Conservation (phyloP, 2,113 vertebrate species). For the Manacus vitellinus region DNA sequence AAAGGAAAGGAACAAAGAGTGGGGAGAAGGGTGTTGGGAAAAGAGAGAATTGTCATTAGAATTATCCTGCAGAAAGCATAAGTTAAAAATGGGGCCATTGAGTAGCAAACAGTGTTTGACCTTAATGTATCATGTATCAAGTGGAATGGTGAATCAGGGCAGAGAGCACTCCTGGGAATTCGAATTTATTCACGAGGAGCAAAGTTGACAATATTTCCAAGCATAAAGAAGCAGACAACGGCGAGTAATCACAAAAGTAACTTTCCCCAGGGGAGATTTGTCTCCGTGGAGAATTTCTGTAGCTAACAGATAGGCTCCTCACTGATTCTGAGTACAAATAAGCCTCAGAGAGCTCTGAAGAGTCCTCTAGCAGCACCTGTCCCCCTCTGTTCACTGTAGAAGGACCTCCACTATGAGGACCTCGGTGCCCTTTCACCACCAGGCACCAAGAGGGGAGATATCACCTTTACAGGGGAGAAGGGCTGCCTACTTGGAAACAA, state of each 20-base stretch:
- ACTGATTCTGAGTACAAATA: not conserved
- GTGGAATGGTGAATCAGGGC: not conserved
- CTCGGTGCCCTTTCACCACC: not conserved
- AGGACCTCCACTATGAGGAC: not conserved
- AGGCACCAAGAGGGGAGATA: not conserved
- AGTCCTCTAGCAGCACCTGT: not conserved
- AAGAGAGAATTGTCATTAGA: not conserved
- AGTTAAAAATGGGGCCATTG: not conserved
- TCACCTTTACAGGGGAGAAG: not conserved
- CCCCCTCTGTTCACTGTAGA: not conserved
- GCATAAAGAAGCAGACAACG: not conserved
- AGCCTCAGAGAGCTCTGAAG: not conserved
- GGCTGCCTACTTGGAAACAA: not conserved
- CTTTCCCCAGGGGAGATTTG: not conserved
- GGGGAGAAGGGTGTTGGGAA: not conserved
- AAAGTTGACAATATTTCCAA: slow-evolving; percentile 5
- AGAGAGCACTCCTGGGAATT: not conserved
- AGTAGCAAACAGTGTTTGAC: not conserved
- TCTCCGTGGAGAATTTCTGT: not conserved
- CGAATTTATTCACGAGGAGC: not conserved
- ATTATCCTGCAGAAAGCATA: not conserved
- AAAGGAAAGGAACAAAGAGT: not conserved
- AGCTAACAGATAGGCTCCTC: not conserved
- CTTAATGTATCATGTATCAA: not conserved
- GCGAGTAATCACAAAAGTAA: slow-evolving; percentile 1